A percentile compares a stretch with the other conserved stretches of the same genome.
Conservation (phyloP, 2,888 invertebrate genomes). For the Mythimna albipuncta region DNA sequence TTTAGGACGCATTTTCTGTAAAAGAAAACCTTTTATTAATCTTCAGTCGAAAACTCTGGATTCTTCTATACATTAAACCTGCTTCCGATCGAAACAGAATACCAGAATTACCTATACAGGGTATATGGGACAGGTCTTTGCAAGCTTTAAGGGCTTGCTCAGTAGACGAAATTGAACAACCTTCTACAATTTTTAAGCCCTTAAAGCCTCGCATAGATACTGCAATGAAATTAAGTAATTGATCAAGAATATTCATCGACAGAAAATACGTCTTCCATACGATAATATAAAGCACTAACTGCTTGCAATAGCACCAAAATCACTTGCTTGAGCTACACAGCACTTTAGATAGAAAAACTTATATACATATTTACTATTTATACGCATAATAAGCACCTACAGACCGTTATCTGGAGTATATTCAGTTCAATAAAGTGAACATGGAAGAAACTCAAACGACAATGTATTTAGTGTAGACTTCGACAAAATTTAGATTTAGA, state of each 20-base stretch:
- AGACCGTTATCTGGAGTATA: constrained; percentile 58
- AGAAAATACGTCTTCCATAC: constrained; percentile 78
- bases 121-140: too few relatives aligned
- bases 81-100: background rate
- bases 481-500: constrained; percentile 45
- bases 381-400: constrained; percentile 51
- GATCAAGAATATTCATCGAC: background rate
- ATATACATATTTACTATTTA: constrained; percentile 51
- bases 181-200: too few relatives aligned
- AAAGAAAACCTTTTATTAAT: background rate
- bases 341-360: constrained; percentile 70
- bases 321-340: constrained; percentile 81
- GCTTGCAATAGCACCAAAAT: constrained; percentile 84
- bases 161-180: too few relatives aligned
- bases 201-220: too few relatives aligned
- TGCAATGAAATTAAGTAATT: background rate
- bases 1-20: constrained; percentile 73
- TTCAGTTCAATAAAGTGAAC: constrained; percentile 53
- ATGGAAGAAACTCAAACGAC: constrained; percentile 53
- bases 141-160: too few relatives aligned
- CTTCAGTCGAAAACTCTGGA: background rate
- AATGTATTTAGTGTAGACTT: constrained; percentile 40
- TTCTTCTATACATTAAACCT: background rate
- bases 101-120: too few relatives aligned
- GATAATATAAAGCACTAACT: constrained; percentile 82